Evolutionary conservation across 2,113 vertebrate species (phyloP), one percentile per base, ranked within the genome.

Genomic region (Melanostigma gelatinosum): DNA sequence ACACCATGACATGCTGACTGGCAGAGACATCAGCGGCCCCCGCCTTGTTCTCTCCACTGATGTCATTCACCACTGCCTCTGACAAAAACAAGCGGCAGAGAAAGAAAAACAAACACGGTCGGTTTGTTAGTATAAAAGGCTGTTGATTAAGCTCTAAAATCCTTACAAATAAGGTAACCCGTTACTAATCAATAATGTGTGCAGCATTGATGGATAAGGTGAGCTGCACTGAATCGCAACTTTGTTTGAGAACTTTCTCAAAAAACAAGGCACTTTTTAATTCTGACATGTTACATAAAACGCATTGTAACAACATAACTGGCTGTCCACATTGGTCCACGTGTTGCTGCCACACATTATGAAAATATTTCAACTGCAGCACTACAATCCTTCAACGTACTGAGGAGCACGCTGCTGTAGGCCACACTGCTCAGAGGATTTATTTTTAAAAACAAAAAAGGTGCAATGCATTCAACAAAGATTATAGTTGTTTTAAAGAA

Each of bases 1-100:
- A 99, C 83, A 99, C 98, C 98, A 99, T 99, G 40, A 99, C 97
- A 0, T 99, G 98, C 91, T 99, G 98, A 90, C 97, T 99, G 76
- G 98, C 97, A 22, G 97, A 97, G 5, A 99, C 96, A 62, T 99
- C 98, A 0, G 97, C 96, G 20, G 96, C 95, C n/a, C 97, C 98
- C 0, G 96, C 95, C 82, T 98, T 98, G 88, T 97, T 99, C 89
- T 99, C 98, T 38, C 95, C 95, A 54, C 96, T 98, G 34, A 97
- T 93, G 82, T 99, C 98, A 71, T 97, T 99, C 91, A 99, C 96
- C 20, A 99, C 97, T 0, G 97, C 96, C 91, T 99, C 98, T 99
- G 93, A 15, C 24, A 73, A 75, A 68, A 64, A 79, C 27, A 50
- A 1, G 16, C 0, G 2, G 15, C 1, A 61, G 2, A 58, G 27